These are phyloP conservation scores for Acridotheres tristis DNA, from an alignment of 2,797 vertebrate species.

Conservation along the genomic window DNA sequence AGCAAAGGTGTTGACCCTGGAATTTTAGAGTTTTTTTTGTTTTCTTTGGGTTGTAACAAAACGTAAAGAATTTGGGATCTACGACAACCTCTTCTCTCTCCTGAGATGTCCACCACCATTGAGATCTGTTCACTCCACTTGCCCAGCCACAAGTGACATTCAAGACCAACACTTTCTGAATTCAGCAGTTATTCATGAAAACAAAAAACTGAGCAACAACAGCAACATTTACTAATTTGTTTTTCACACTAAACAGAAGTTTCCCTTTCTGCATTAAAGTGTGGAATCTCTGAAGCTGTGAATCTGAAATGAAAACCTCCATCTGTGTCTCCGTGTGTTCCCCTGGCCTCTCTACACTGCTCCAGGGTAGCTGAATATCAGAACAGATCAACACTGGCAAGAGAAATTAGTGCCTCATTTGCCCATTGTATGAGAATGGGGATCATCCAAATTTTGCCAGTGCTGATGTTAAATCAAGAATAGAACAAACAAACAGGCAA, in stretches of 20 bases:
- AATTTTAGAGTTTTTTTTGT: neutral
- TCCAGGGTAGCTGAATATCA: constrained; percentile 46
- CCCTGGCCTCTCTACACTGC: constrained; percentile 30
- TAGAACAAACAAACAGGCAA: neutral
- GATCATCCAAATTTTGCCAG: neutral
- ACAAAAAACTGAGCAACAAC: constrained; percentile 58
- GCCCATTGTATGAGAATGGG: neutral
- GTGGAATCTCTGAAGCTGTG: constrained; percentile 54
- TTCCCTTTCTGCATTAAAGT: constrained; percentile 26
- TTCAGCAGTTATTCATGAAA: constrained; percentile 10
- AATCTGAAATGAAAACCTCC: constrained; percentile 60
- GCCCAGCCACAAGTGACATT: neutral
- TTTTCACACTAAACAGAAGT: constrained; percentile 66
- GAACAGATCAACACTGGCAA: constrained; percentile 29
- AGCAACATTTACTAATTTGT: constrained; percentile 54
- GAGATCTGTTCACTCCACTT: neutral
- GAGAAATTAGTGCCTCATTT: neutral
- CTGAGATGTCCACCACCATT: neutral
- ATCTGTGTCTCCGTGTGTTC: constrained; percentile 64
- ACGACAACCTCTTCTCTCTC: neutral
- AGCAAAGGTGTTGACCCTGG: neutral
- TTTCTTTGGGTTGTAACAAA: neutral
- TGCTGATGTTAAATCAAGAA: neutral
- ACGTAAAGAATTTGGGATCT: neutral
- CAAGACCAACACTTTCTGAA: neutral